Percentiles rank a stretch among this genome's conserved stretches.
Conservation (phyloP, 2,113 vertebrate genomes). For the Oceanites oceanicus region DNA sequence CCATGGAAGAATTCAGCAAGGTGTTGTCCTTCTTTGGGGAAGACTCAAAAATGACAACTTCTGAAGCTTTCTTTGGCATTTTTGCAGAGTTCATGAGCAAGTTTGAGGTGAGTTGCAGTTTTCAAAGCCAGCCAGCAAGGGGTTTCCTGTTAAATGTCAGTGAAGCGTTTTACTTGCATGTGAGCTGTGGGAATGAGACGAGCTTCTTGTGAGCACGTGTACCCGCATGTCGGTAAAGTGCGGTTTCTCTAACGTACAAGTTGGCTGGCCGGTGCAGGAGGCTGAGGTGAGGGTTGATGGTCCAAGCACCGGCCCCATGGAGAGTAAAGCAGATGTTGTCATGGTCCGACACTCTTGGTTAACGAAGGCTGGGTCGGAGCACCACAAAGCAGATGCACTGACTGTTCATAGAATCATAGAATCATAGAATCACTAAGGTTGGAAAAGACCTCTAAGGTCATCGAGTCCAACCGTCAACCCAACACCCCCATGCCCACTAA, state of each 20-base stretch:
- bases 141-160: background rate
- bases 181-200: fast-evolving
- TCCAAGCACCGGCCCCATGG: background rate
- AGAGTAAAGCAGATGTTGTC: background rate
- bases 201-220: background rate
- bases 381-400: background rate
- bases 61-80: conserved; percentile 94
- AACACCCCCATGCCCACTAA: too few species aligned
- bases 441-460: too few species aligned
- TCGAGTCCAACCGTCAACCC: too few species aligned
- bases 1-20: conserved; percentile 90
- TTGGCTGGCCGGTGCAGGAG: background rate
- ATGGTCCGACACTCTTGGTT: background rate
- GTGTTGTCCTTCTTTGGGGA: conserved; percentile 93
- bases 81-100: conserved; percentile 95
- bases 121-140: background rate
- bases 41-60: conserved; percentile 89
- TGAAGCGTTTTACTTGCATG: fast-evolving
- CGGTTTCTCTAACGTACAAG: background rate
- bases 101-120: conserved; percentile 85
- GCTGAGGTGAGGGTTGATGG: background rate
- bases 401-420: too few species aligned
- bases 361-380: background rate
- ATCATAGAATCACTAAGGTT: too few species aligned
- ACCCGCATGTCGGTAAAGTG: background rate